A percentile compares a stretch with the other conserved stretches of the same genome.
Conservation (phyloP, 1,140 invertebrate species). For the Sesamia nonagrioides region DNA sequence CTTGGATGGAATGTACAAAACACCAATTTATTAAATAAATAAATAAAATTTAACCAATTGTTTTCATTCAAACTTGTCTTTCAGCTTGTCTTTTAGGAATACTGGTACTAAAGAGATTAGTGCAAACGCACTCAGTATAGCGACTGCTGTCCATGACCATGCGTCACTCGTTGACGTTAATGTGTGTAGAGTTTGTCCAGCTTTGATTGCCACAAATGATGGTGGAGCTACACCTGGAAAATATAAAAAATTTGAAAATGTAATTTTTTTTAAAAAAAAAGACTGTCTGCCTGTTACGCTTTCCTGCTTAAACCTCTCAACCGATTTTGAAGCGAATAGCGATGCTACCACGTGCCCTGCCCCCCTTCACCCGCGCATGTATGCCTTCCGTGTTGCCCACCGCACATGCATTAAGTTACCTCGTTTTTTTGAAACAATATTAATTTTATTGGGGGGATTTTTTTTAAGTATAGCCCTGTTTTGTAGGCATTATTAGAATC, state of each 20-base stretch:
- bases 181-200: conserved; percentile 97
- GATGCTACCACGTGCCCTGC: no score
- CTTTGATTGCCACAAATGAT: conserved; percentile 98
- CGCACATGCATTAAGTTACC: no score
- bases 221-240: conserved; percentile 97
- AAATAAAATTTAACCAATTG: conserved; percentile 71
- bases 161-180: conserved; percentile 96
- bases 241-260: conserved; percentile 2
- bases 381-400: no score
- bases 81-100: conserved; percentile 94
- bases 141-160: conserved; percentile 96
- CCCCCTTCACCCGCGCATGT: no score
- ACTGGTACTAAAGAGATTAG: conserved; percentile 96
- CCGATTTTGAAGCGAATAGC: no score
- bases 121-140: conserved; percentile 93
- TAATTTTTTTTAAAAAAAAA: no score
- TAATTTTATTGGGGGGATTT: no score
- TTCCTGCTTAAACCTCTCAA: no score
- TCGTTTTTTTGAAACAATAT: no score
- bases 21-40: conserved; percentile 72
- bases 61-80: conserved; percentile 93
- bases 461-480: no score
- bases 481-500: no score
- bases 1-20: conserved; percentile 80
- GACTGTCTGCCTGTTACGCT: no score